Evolutionary conservation across 2,797 vertebrate genomes (phyloP).

Genomic region (Acanthopagrus latus): DNA sequence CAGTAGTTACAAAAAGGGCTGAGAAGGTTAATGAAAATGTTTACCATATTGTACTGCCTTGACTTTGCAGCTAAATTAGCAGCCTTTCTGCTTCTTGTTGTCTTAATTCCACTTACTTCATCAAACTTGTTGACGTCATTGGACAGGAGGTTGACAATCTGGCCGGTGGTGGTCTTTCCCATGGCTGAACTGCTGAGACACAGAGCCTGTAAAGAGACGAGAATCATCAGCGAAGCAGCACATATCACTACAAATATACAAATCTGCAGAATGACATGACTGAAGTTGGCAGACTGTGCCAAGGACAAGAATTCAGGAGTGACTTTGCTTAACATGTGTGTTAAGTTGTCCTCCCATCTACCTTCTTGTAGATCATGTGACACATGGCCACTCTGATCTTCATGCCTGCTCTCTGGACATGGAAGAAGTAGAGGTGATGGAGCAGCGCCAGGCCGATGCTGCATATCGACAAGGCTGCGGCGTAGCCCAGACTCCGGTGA

Average conservation of each 20-base stretch:
- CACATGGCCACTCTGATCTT: constrained; percentile 95
- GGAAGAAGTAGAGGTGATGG: constrained; percentile 94
- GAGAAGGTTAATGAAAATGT: not conserved
- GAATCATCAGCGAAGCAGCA: not conserved
- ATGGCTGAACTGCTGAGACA: constrained; percentile 91
- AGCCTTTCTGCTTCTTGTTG: not conserved
- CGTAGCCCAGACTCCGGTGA: constrained; percentile 80
- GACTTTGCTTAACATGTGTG: no score
- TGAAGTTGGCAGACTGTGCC: not conserved
- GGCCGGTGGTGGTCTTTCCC: constrained; percentile 95
- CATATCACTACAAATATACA: not conserved
- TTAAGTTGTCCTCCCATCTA: constrained; percentile 63
- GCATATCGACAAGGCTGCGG: constrained; percentile 84
- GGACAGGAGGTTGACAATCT: constrained; percentile 96
- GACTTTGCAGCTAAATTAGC: not conserved
- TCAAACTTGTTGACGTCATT: constrained; percentile 97
- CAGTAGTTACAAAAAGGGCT: no score
- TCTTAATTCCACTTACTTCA: constrained; percentile 82
- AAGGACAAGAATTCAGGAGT: not conserved
- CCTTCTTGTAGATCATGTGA: constrained; percentile 97
- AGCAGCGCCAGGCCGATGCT: constrained; percentile 85
- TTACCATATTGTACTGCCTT: not conserved
- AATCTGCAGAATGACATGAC: no score
- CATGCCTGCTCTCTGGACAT: constrained; percentile 93
- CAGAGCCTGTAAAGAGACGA: constrained; percentile 85